Evolutionary conservation across 2,113 vertebrate genomes (phyloP).

Genomic region (Pelusios castaneus): DNA sequence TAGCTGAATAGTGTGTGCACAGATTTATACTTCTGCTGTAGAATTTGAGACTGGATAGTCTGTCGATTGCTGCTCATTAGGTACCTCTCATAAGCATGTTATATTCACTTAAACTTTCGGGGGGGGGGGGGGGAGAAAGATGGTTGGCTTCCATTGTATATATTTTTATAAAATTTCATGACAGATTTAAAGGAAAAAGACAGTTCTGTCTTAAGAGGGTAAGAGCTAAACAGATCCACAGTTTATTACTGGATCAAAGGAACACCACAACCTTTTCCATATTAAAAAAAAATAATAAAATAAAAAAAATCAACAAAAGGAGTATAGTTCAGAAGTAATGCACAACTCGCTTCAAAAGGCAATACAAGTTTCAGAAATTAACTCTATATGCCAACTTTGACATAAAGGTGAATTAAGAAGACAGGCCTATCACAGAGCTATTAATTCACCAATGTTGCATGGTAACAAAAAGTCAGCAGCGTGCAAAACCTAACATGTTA

Average conservation of each 20-base stretch:
- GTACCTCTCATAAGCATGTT: not conserved
- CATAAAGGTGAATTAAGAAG: not conserved
- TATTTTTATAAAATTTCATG: not conserved
- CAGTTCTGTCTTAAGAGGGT: rapidly evolving
- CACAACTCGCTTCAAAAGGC: not conserved
- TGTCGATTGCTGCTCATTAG: not conserved
- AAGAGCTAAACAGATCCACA: not conserved
- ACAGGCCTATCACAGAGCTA: rapidly evolving
- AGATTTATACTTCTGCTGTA: not conserved
- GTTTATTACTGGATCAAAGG: not conserved
- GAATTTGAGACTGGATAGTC: not conserved
- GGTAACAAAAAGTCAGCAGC: rapidly evolving
- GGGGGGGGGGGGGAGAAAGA: not conserved
- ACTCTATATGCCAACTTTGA: not conserved
- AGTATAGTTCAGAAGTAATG: not conserved
- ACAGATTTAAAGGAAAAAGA: not conserved
- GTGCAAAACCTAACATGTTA: not conserved
- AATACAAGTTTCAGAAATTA: not conserved
- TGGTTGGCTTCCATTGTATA: not conserved
- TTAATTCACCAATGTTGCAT: not conserved
- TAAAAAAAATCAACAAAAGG: not conserved
- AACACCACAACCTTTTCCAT: not conserved
- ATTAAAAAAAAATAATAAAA: too few species aligned
- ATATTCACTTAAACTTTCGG: not conserved
- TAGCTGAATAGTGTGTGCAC: not conserved